These are phyloP conservation scores for Festucalex cinctus DNA, from an alignment of 2,113 vertebrate genomes.

Conservation along the genomic window DNA sequence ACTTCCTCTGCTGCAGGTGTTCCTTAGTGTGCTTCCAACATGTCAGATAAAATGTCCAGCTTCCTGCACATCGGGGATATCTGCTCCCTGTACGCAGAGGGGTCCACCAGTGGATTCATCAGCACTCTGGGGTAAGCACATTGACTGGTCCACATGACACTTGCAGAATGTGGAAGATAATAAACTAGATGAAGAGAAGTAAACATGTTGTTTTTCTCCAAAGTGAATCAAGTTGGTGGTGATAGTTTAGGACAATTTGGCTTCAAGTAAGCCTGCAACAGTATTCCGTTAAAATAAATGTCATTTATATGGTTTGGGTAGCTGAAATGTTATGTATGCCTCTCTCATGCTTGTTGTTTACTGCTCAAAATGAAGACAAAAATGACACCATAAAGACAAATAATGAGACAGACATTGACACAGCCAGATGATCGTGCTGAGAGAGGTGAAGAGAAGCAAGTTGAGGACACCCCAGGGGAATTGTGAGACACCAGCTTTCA, in stretches of 20 bases:
- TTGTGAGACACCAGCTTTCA: too few relatives aligned
- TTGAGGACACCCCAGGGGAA: background rate
- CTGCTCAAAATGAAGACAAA: background rate
- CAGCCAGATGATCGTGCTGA: background rate
- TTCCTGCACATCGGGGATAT: slow-evolving; percentile 97
- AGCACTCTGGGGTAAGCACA: slow-evolving; percentile 89
- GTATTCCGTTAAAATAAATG: too few relatives aligned
- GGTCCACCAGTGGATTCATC: slow-evolving; percentile 96
- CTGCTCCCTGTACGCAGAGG: slow-evolving; percentile 95
- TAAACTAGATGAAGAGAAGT: too few relatives aligned
- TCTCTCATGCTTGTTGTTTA: background rate
- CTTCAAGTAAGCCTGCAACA: background rate
- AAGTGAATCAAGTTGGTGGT: too few relatives aligned
- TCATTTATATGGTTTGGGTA: too few relatives aligned
- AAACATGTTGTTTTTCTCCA: background rate
- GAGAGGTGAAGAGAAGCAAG: background rate
- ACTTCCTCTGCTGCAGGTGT: slow-evolving; percentile 57
- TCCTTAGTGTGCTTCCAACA: slow-evolving; percentile 63
- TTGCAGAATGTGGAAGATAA: background rate
- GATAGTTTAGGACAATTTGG: background rate
- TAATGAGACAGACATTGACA: background rate
- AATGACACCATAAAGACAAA: background rate
- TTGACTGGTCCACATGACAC: background rate
- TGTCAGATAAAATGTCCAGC: slow-evolving; percentile 99
- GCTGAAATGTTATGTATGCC: too few relatives aligned